A percentile compares a stretch with the other conserved stretches of the same genome.
Evolutionary conservation across 2,888 invertebrate species (phyloP).

Genomic region (Dryobotodes eremita): DNA sequence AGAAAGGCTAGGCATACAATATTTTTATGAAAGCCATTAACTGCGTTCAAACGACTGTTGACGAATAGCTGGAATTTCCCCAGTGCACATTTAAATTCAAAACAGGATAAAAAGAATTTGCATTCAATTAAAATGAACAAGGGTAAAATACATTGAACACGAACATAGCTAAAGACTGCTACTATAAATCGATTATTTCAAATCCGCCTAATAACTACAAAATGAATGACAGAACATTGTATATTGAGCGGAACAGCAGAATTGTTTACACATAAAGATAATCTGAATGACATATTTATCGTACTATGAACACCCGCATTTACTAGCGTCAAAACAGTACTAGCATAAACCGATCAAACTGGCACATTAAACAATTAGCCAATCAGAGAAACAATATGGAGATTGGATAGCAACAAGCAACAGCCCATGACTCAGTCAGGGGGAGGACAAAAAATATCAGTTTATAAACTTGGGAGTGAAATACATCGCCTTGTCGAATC

Average conservation of each 20-base stretch:
- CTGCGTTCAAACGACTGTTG: not conserved
- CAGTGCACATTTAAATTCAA: not conserved
- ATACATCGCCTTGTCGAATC: constrained; percentile 25
- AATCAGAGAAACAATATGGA: constrained; percentile 41
- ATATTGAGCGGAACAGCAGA: not conserved
- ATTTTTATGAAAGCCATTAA: not conserved
- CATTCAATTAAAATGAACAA: not conserved
- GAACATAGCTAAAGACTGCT: not conserved
- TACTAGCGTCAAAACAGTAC: constrained; percentile 13
- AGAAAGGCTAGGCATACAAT: not conserved
- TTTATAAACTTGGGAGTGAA: constrained; percentile 36
- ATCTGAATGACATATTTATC: constrained; percentile 10
- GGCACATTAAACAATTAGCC: constrained; percentile 31
- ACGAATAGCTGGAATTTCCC: not conserved
- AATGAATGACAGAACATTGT: not conserved
- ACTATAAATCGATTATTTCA: not conserved
- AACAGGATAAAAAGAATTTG: not conserved
- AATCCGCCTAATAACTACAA: not conserved
- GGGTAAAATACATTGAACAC: not conserved
- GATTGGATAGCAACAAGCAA: constrained; percentile 30
- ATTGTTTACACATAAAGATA: constrained; percentile 14
- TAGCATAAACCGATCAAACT: constrained; percentile 28
- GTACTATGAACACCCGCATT: constrained; percentile 8
- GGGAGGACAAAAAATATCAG: constrained; percentile 20
- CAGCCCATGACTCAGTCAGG: constrained; percentile 32